Evolutionary conservation across 2,113 vertebrate genomes (phyloP).

Genomic region (Abramis brama): DNA sequence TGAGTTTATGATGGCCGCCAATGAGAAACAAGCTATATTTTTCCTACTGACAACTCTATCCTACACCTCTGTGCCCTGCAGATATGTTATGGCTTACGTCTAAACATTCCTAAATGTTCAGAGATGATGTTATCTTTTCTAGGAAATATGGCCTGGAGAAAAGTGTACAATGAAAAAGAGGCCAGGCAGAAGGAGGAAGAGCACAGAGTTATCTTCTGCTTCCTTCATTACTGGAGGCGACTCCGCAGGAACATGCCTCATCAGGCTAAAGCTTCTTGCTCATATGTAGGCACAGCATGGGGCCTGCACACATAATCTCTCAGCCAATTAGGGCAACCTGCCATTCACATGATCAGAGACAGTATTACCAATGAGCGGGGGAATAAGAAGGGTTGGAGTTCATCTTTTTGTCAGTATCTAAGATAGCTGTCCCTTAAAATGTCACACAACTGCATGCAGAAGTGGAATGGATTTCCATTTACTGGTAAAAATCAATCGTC

Average conservation of each 20-base stretch:
- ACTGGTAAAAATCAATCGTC: background rate
- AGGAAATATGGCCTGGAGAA: background rate
- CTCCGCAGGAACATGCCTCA: background rate
- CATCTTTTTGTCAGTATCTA: background rate
- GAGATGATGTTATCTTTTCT: slow-evolving; percentile 12
- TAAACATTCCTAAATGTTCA: slow-evolving; percentile 18
- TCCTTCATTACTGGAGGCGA: slow-evolving; percentile 28
- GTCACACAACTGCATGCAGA: background rate
- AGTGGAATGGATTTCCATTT: background rate
- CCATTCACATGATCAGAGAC: slow-evolving; percentile 11
- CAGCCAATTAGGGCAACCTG: slow-evolving; percentile 42
- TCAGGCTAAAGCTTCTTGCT: background rate
- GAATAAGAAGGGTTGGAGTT: background rate
- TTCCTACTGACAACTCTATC: background rate
- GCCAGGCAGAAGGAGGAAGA: background rate
- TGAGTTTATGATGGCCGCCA: background rate
- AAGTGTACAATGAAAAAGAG: background rate
- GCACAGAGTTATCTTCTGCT: background rate
- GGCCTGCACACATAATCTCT: slow-evolving; percentile 13
- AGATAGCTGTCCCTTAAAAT: background rate
- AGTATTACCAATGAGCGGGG: background rate
- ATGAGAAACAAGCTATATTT: background rate
- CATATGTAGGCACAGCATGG: slow-evolving; percentile 47
- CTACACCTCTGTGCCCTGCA: background rate
- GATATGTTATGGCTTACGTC: background rate